A percentile compares a stretch with the other conserved stretches of the same genome.
Conservation (phyloP, 1,140 invertebrate genomes). For the Aphelenchoides fujianensis region DNA sequence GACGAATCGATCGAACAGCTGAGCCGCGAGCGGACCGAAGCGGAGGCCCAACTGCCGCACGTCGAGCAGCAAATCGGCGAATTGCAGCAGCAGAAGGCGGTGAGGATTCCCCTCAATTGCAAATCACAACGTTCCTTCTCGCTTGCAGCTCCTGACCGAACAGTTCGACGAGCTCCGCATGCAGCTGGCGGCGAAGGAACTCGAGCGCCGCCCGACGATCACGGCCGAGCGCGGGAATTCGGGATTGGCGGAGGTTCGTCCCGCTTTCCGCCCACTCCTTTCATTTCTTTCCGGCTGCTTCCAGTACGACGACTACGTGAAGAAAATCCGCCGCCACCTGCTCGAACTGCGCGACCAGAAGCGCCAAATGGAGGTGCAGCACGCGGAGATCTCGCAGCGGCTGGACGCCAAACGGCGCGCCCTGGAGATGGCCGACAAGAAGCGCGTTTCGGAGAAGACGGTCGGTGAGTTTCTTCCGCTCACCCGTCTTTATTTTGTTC, state of each 20-base stretch:
- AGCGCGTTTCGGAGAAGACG: not conserved
- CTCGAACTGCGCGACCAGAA: constrained; percentile 2
- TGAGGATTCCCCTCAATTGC: not conserved
- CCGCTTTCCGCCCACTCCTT: not conserved
- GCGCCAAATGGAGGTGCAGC: not conserved
- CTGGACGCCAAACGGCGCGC: not conserved
- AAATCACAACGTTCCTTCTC: not conserved
- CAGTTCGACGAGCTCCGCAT: not conserved
- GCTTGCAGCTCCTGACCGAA: not conserved
- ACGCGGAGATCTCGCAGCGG: not conserved
- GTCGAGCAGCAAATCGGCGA: not conserved
- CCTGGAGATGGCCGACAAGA: not conserved
- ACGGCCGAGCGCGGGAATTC: constrained; percentile 1
- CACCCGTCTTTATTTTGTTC: not conserved
- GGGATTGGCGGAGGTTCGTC: not conserved
- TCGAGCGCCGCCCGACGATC: not conserved
- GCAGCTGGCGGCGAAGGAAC: not conserved
- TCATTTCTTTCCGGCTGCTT: not conserved
- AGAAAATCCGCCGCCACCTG: not conserved
- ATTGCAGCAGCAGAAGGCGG: not conserved
- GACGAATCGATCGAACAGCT: not conserved
- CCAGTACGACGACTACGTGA: constrained; percentile 14
- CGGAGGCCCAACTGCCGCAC: not conserved
- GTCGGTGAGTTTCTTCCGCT: not conserved
- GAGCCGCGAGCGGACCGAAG: not conserved